Percentiles rank a stretch among this genome's conserved stretches.
Conservation (phyloP, 2,113 vertebrate species). For the Chloebia gouldiae region DNA sequence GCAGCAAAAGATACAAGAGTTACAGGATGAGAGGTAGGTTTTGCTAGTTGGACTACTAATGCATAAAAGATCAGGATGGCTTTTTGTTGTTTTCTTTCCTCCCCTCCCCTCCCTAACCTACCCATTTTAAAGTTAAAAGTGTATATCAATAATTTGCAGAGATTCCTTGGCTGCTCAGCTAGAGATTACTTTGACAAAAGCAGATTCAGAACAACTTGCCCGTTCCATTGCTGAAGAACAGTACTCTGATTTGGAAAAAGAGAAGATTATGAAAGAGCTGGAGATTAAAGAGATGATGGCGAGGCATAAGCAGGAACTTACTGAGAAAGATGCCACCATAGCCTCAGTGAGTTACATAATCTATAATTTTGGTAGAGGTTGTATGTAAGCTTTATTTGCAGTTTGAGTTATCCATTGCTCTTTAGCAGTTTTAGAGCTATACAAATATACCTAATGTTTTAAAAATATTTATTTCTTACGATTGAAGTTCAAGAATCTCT, state of each 20-base stretch:
- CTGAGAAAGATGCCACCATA: slow-evolving; percentile 94
- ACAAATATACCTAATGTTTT: not conserved
- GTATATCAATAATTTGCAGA: slow-evolving; percentile 67
- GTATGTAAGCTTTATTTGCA: not conserved
- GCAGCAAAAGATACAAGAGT: slow-evolving; percentile 91
- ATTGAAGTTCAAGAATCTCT: not conserved
- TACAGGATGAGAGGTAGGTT: slow-evolving; percentile 92
- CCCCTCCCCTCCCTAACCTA: not conserved
- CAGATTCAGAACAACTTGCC: slow-evolving; percentile 95
- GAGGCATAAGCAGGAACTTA: slow-evolving; percentile 92
- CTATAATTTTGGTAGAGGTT: not conserved
- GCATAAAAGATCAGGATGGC: not conserved
- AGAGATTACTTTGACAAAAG: slow-evolving; percentile 97
- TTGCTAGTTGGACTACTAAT: not conserved
- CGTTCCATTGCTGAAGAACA: slow-evolving; percentile 98
- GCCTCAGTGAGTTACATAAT: slow-evolving; percentile 79
- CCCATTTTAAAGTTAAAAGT: not conserved
- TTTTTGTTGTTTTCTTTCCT: not conserved
- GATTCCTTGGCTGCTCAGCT: slow-evolving; percentile 96
- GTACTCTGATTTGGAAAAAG: slow-evolving; percentile 97
- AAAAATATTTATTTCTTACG: not conserved
- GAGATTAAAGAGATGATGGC: slow-evolving; percentile 99
- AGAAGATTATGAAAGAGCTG: slow-evolving; percentile 99
- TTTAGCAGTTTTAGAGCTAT: not conserved
- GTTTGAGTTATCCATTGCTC: not conserved